A percentile compares a stretch with the other conserved stretches of the same genome.
These are phyloP conservation scores for Acanthacorydalis orientalis DNA, from an alignment of 2,888 invertebrate species.

Conservation along the genomic window DNA sequence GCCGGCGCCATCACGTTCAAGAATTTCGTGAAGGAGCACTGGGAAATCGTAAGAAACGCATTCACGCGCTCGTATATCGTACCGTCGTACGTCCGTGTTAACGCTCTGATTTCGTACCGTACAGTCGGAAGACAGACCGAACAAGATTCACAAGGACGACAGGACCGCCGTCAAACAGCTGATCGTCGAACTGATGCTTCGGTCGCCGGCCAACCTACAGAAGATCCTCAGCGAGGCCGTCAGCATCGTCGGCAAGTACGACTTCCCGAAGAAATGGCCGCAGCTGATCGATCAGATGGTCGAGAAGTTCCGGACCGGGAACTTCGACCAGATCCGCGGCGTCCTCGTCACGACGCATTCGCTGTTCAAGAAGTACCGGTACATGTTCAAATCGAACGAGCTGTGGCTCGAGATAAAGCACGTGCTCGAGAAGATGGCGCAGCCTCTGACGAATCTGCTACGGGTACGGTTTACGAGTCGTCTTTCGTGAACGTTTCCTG, in stretches of 20 bases:
- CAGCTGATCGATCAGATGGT: constrained; percentile 87
- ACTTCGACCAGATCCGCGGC: constrained; percentile 90
- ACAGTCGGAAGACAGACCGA: constrained; percentile 50
- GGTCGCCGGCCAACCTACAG: constrained; percentile 78
- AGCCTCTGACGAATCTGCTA: constrained; percentile 84
- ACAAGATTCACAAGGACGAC: constrained; percentile 68
- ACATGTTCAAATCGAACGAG: constrained; percentile 86
- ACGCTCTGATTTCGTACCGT: constrained; percentile 3
- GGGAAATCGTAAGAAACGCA: constrained; percentile 56
- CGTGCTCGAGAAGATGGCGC: constrained; percentile 85
- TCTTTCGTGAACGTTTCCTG: constrained; percentile 8
- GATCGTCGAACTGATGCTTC: constrained; percentile 85
- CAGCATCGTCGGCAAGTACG: constrained; percentile 87
- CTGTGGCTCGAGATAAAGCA: constrained; percentile 96
- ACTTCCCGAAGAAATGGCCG: constrained; percentile 96
- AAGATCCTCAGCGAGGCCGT: constrained; percentile 91
- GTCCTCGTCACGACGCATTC: constrained; percentile 91
- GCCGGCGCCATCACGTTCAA: constrained; percentile 92
- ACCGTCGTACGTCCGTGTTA: not conserved
- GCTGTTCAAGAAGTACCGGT: constrained; percentile 87
- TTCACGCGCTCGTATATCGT: not conserved
- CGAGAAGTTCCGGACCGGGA: constrained; percentile 73
- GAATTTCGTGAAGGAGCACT: constrained; percentile 91
- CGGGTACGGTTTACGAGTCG: constrained; percentile 35
- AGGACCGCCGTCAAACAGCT: constrained; percentile 64